phyloP scores from a whole-genome alignment of 2,797 vertebrate genomes.

The Bovichtus diacanthus region DNA sequence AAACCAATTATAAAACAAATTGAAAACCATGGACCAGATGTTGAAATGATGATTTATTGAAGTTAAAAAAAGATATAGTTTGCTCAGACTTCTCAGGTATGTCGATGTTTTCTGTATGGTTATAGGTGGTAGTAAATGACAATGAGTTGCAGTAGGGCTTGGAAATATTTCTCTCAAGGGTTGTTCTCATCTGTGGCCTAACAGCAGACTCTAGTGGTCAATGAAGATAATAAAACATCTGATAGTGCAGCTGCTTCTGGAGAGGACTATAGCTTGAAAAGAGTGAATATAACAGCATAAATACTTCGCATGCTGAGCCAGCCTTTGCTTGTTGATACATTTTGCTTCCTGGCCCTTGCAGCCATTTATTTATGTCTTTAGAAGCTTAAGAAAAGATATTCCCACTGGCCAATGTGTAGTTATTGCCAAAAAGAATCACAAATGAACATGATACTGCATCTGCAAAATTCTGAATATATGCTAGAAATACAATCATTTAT shows the following conservation, averaged over 20 bases:
- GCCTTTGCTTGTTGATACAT: background rate
- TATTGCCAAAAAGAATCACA: background rate
- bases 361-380: background rate
- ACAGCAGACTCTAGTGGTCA: slow-evolving; percentile 23
- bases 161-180: background rate
- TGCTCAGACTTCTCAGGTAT: too few species aligned
- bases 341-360: background rate
- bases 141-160: background rate
- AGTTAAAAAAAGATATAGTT: too few species aligned
- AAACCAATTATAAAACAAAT: background rate
- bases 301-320: background rate
- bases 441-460: background rate
- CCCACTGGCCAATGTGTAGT: background rate
- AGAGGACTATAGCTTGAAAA: background rate
- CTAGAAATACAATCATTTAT: background rate
- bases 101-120: too few species aligned
- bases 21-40: background rate
- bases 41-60: background rate
- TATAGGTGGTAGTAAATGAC: background rate
- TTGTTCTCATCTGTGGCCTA: slow-evolving; percentile 7
- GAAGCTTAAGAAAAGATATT: background rate
- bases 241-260: background rate
- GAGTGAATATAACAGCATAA: background rate
- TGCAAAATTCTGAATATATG: background rate
- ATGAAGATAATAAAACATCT: background rate